Percentiles rank a stretch among this genome's conserved stretches.
Evolutionary conservation across 2,113 vertebrate genomes (phyloP).

Genomic region (Promerops cafer): DNA sequence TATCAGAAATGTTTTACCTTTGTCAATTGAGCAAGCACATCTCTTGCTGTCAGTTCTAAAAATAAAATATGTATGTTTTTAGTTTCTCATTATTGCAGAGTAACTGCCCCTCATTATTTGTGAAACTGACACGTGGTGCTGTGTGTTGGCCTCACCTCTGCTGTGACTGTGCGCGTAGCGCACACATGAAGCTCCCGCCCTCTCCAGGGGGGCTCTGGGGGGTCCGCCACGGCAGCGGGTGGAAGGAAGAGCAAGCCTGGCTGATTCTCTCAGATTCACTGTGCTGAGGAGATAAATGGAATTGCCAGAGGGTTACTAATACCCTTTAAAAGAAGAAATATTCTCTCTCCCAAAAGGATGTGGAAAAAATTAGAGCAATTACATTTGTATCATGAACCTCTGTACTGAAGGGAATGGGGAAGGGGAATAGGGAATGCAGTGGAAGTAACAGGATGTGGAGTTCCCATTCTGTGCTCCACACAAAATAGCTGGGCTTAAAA

Average conservation of each 20-base stretch:
- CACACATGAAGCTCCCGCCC: background rate
- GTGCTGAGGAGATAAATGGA: conserved; percentile 63
- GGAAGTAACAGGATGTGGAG: background rate
- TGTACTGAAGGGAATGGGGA: conserved; percentile 36
- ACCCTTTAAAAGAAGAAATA: conserved; percentile 63
- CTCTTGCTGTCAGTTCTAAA: background rate
- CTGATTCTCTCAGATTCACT: conserved; percentile 15
- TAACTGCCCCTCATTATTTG: background rate
- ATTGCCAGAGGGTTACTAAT: conserved; percentile 70
- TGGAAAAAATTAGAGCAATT: conserved; percentile 65
- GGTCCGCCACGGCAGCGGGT: accelerated
- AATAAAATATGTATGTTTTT: conserved; percentile 11
- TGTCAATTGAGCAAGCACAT: background rate
- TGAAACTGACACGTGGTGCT: background rate
- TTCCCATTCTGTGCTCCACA: background rate
- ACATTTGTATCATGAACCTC: conserved; percentile 59
- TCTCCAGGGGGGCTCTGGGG: background rate
- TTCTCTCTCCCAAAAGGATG: conserved; percentile 53
- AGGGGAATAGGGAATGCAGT: background rate
- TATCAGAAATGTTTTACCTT: background rate
- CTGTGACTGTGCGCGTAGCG: background rate
- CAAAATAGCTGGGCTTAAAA: conserved; percentile 18
- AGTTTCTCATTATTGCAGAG: background rate
- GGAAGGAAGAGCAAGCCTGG: background rate
- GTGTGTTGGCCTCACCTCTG: background rate